Base-by-base conservation (phyloP, 2,888 invertebrate genomes). In the Spatulosminthurus flaviceps region DNA sequence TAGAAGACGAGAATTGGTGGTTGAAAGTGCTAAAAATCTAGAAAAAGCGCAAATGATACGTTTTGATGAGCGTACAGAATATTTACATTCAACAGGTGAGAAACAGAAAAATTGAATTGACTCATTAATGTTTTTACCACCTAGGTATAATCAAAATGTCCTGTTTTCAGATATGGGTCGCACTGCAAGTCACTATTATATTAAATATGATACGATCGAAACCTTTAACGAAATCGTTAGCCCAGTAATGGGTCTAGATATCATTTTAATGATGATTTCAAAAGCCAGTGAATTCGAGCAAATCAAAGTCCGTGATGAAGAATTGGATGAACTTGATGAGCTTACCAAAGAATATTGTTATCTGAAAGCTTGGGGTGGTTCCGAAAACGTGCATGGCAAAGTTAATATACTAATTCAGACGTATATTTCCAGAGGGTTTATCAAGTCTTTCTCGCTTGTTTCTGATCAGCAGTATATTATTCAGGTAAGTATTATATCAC, bases 121-220 rank as follows among this genome's bases (percentile, higher is more conserved):
- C n/a, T n/a, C n/a, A n/a, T n/a, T n/a, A n/a, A n/a, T n/a, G n/a
- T n/a, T n/a, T n/a, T n/a, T n/a, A n/a, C n/a, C n/a, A n/a, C n/a
- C n/a, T n/a, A n/a, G n/a, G n/a, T n/a, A 66, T 66, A 60, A 19
- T 74, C n/a, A n/a, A n/a, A n/a, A 79, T 41, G 64, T 64, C 73
- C 21, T 75, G 81, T 78, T 21, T 80, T 86, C 85, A 90, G 96
- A 98, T 88, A 90, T 97, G 83, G 99, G 99, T 0, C 91, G 99
- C 78, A 98, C 96, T 19, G 97, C 99, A 0, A 97, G 97, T 87
- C 96, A 98, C 88, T 99, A 94, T 89, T 99, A 99, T 88, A 95
- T 99, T 81, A 98, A 97, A 82, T 94, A 95, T 87, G 95, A 96
- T 85, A 98, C 98, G 0, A 94, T 99, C 85, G 94, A 96, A 87